Percentiles rank a stretch among this genome's conserved stretches.
Evolutionary conservation across 2,797 vertebrate genomes (phyloP).

Genomic region (Loriculus beryllinus): DNA sequence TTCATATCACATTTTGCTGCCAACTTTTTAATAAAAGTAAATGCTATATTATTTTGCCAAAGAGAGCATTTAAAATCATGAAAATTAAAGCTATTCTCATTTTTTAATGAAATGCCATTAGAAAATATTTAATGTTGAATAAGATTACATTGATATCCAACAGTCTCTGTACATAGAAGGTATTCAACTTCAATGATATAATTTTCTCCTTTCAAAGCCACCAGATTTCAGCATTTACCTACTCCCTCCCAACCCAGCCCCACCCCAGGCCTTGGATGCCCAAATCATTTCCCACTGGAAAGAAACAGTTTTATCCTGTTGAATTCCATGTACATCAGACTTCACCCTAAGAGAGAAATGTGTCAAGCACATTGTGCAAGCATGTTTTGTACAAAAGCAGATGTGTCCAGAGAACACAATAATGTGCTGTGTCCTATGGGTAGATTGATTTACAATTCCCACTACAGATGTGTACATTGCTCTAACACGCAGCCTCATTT

Average conservation of each 20-base stretch:
- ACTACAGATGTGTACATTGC: neutral
- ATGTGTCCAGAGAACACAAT: neutral
- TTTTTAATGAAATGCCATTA: neutral
- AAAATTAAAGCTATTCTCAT: neutral
- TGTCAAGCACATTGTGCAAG: neutral
- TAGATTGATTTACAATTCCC: neutral
- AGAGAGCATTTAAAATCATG: neutral
- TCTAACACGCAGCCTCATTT: neutral
- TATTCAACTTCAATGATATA: neutral
- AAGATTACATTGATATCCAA: neutral
- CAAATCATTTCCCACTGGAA: neutral
- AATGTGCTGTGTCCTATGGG: neutral
- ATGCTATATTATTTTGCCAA: neutral
- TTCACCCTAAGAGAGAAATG: neutral
- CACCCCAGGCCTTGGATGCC: neutral
- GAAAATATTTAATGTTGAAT: neutral
- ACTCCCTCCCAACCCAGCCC: neutral
- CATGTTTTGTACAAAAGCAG: neutral
- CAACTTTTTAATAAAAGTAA: neutral
- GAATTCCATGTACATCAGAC: neutral
- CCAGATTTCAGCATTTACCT: neutral
- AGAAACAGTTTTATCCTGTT: neutral
- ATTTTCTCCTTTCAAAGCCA: neutral
- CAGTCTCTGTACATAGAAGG: neutral
- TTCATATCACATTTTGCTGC: neutral